phyloP scores from a whole-genome alignment of 92 coral and sea anemone species.

The Epizoanthus illoricatus region DNA sequence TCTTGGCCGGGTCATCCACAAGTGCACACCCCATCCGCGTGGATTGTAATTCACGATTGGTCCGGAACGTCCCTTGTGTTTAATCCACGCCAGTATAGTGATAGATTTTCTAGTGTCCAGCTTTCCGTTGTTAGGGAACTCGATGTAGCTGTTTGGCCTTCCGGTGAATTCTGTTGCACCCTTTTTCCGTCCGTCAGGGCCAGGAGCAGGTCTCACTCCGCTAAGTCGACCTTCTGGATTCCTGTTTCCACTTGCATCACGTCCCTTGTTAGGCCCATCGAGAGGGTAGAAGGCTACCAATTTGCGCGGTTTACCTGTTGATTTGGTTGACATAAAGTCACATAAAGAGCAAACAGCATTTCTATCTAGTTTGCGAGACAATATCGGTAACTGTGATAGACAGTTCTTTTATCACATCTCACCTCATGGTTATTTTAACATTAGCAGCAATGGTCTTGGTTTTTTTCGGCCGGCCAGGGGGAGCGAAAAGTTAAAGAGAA shows the following conservation, averaged over 20 bases:
- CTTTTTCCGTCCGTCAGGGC: slow-evolving; percentile 27
- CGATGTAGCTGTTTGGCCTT: slow-evolving; percentile 23
- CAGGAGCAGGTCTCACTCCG: slow-evolving; percentile 21
- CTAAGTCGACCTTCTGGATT: slow-evolving; percentile 17
- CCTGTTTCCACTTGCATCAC: slow-evolving; percentile 31
- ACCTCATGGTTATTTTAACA: too few species aligned
- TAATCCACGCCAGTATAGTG: slow-evolving; percentile 37
- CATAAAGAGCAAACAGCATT: not conserved
- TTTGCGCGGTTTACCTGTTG: slow-evolving; percentile 25
- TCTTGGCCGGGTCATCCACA: not conserved
- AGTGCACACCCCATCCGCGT: slow-evolving; percentile 33
- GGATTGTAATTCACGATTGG: slow-evolving; percentile 32
- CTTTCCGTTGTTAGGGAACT: slow-evolving; percentile 32
- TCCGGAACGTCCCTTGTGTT: slow-evolving; percentile 23
- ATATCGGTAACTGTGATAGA: too few species aligned
- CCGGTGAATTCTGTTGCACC: slow-evolving; percentile 31
- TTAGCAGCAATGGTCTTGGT: too few species aligned
- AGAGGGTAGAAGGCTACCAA: slow-evolving; percentile 36
- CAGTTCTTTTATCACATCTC: too few species aligned
- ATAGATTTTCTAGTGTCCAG: slow-evolving; percentile 36
- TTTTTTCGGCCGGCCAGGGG: too few species aligned
- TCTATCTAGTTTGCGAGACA: not conserved
- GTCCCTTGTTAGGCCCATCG: slow-evolving; percentile 25
- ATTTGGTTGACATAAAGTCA: not conserved
- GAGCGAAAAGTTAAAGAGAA: too few species aligned